Percentiles rank a stretch among this genome's conserved stretches.
Evolutionary conservation across 1,140 invertebrate species (phyloP).

Genomic region (Heliothis virescens): DNA sequence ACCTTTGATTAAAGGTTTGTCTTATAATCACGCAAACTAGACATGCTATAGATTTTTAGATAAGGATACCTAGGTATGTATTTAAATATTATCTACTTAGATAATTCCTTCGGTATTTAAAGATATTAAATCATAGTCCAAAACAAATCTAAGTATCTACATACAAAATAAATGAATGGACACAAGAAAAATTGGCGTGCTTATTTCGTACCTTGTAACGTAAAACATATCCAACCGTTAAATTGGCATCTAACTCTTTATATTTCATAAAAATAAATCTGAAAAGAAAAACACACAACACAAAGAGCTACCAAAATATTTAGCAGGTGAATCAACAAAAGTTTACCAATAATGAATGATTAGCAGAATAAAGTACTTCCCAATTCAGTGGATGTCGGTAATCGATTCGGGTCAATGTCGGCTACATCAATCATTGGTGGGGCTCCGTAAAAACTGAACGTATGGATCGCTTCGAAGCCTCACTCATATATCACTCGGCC

Average conservation of each 20-base stretch:
- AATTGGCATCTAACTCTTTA: no score
- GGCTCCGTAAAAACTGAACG: constrained; percentile 65
- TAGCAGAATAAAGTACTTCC: constrained; percentile 29
- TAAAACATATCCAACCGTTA: no score
- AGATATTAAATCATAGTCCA: no score
- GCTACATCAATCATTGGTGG: constrained; percentile 65
- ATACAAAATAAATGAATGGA: no score
- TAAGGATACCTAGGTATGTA: background rate
- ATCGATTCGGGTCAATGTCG: constrained; percentile 69
- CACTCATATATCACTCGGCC: constrained; percentile 64
- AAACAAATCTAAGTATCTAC: no score
- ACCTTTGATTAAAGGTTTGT: background rate
- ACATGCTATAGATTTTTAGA: background rate
- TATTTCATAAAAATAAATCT: no score
- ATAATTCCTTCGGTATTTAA: no score
- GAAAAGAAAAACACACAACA: no score
- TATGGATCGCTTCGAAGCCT: constrained; percentile 62
- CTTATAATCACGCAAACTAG: background rate
- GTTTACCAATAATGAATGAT: constrained; percentile 31
- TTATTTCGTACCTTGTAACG: no score
- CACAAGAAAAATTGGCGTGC: no score
- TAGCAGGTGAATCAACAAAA: constrained; percentile 5
- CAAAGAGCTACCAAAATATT: background rate
- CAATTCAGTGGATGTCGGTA: constrained; percentile 46
- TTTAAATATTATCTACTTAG: no score